phyloP scores from a whole-genome alignment of 2,113 vertebrate species.

The Origma solitaria region DNA sequence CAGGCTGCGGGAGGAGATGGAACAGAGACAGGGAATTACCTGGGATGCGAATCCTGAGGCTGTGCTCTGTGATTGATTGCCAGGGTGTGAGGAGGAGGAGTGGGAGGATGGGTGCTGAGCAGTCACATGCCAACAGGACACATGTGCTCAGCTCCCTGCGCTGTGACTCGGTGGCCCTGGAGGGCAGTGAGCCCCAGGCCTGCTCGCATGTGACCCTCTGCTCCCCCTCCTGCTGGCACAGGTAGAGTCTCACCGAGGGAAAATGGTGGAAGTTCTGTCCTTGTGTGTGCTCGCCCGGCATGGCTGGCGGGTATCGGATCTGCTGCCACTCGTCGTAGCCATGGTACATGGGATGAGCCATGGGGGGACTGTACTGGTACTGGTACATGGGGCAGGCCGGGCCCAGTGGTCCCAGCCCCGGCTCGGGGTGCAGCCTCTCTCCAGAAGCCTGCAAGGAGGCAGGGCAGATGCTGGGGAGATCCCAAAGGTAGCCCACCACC shows the following conservation, averaged over 20 bases:
- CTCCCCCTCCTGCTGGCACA: not conserved
- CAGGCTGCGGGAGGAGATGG: slow-evolving; percentile 54
- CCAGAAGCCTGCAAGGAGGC: slow-evolving; percentile 72
- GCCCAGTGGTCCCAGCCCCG: slow-evolving; percentile 70
- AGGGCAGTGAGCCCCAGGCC: not conserved
- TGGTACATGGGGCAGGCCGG: slow-evolving; percentile 85
- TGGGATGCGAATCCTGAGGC: not conserved
- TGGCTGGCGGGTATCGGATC: slow-evolving; percentile 82
- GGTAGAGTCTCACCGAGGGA: slow-evolving; percentile 65
- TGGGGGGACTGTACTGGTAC: slow-evolving; percentile 82
- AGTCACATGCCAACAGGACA: not conserved
- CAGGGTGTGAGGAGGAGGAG: not conserved
- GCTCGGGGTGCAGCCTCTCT: slow-evolving; percentile 82
- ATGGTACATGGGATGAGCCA: slow-evolving; percentile 74
- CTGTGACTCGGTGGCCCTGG: fast-evolving
- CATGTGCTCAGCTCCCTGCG: not conserved
- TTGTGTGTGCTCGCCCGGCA: slow-evolving; percentile 69
- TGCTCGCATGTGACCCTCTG: fast-evolving
- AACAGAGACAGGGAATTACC: not conserved
- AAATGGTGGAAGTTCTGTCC: slow-evolving; percentile 82
- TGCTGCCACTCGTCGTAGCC: slow-evolving; percentile 88
- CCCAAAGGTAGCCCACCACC: not conserved
- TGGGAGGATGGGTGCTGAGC: not conserved
- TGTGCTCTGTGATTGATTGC: fast-evolving
- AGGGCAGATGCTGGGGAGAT: not conserved